A percentile compares a stretch with the other conserved stretches of the same genome.
phyloP scores from a whole-genome alignment of 2,113 vertebrate genomes.

The Salvator merianae region DNA sequence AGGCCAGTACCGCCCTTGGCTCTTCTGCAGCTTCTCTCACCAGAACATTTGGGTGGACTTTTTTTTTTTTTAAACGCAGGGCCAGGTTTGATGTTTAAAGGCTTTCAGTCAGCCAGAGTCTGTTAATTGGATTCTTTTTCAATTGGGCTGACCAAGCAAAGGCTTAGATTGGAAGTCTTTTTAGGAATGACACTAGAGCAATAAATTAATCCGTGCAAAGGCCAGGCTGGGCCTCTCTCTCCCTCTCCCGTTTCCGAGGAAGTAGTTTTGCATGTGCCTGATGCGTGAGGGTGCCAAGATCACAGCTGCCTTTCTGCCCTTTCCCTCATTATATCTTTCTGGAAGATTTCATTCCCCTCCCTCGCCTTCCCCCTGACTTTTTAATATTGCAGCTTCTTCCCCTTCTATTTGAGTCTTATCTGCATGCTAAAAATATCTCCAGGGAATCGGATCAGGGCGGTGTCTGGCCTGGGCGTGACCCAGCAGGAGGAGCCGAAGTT shows the following conservation, averaged over 20 bases:
- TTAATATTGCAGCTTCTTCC: not conserved
- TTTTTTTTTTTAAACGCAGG: not conserved
- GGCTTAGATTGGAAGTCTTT: not conserved
- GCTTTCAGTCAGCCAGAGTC: not conserved
- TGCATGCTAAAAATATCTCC: not conserved
- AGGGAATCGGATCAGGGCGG: not conserved
- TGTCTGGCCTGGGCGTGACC: not conserved
- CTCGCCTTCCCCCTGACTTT: not conserved
- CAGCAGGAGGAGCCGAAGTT: not conserved
- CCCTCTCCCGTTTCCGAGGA: not conserved
- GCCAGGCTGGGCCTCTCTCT: not conserved
- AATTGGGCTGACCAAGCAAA: not conserved
- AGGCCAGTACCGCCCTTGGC: not conserved
- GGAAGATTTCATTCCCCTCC: not conserved
- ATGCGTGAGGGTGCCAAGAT: not conserved
- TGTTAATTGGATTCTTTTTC: not conserved
- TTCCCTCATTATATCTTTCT: not conserved
- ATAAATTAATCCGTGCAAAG: not conserved
- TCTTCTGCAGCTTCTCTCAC: too few species aligned
- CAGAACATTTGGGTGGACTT: too few species aligned
- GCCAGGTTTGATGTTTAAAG: not conserved
- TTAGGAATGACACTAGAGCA: not conserved
- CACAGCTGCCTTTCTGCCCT: not conserved
- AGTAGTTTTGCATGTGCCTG: not conserved
- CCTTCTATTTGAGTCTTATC: not conserved